A percentile compares a stretch with the other conserved stretches of the same genome.
phyloP scores from a whole-genome alignment of 2,888 invertebrate species.

The Cheilosia vulpina region DNA sequence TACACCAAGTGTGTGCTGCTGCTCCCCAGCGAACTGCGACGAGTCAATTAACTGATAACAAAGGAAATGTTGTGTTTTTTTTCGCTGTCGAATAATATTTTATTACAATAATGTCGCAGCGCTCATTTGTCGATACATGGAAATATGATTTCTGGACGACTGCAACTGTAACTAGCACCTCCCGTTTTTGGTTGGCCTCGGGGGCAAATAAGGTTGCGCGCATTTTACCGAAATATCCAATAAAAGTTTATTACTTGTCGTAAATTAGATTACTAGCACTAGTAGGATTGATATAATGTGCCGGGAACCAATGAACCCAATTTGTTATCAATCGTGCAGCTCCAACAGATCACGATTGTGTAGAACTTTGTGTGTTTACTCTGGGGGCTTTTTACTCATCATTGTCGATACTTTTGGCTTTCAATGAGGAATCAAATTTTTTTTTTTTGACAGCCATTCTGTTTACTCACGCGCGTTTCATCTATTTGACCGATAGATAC shows the following conservation, averaged over 20 bases:
- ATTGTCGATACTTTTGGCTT: conserved; percentile 46
- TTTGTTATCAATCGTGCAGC: conserved; percentile 68
- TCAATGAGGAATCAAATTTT: conserved; percentile 53
- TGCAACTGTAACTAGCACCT: conserved; percentile 35
- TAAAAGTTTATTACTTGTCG: conserved; percentile 72
- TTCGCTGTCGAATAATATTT: conserved; percentile 33
- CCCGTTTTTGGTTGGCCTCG: conserved; percentile 20
- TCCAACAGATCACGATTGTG: conserved; percentile 51
- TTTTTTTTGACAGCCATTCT: conserved; percentile 65
- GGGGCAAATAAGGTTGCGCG: conserved; percentile 53
- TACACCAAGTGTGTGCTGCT: neutral
- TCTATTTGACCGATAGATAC: conserved; percentile 50
- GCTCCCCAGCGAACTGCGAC: conserved; percentile 31
- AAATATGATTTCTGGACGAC: conserved; percentile 56
- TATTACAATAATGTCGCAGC: conserved; percentile 23
- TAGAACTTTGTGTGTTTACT: conserved; percentile 10
- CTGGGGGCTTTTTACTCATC: conserved; percentile 46
- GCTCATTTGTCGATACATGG: conserved; percentile 64
- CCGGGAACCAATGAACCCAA: conserved; percentile 41
- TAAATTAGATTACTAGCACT: conserved; percentile 68
- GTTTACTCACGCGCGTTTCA: conserved; percentile 66
- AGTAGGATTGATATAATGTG: conserved; percentile 42
- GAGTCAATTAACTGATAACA: conserved; percentile 71
- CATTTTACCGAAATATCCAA: conserved; percentile 44
- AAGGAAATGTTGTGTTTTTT: conserved; percentile 28